These are phyloP conservation scores for Coleophora deauratella DNA, from an alignment of 2,888 invertebrate genomes.

Conservation along the genomic window DNA sequence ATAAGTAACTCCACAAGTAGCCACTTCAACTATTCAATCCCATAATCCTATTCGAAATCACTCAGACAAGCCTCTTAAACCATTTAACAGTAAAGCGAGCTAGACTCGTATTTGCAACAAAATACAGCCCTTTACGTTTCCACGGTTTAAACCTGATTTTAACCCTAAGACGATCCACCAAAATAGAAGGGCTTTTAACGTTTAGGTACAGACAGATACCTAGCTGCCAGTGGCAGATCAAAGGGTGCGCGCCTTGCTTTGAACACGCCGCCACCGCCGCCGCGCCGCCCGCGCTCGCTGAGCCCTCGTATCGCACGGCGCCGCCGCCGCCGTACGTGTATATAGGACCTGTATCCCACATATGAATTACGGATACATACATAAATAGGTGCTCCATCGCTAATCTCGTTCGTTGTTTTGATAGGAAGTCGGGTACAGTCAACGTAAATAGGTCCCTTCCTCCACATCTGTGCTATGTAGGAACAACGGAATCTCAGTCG, in stretches of 20 bases:
- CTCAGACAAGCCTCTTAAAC: not conserved
- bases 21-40: no score
- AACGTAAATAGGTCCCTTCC: no score
- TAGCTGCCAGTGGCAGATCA: slow-evolving; percentile 42
- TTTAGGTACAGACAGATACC: slow-evolving; percentile 28
- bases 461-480: not conserved
- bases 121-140: slow-evolving; percentile 2
- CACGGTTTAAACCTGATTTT: slow-evolving; percentile 27
- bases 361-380: not conserved
- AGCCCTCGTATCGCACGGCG: not conserved
- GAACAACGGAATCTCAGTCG: no score
- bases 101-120: no score
- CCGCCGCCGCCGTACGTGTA: not conserved
- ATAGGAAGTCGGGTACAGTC: not conserved
- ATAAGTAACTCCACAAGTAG: no score
- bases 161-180: slow-evolving; percentile 42
- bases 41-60: not conserved
- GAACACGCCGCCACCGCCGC: slow-evolving; percentile 28
- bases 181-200: slow-evolving; percentile 48
- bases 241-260: slow-evolving; percentile 48
- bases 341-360: slow-evolving; percentile 1
- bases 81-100: no score
- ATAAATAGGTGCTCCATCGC: not conserved
- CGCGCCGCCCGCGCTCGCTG: slow-evolving; percentile 20
- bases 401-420: slow-evolving; percentile 1